Percentiles rank a stretch among this genome's conserved stretches.
phyloP scores from a whole-genome alignment of 2,113 vertebrate species.

The Butorides virescens region DNA sequence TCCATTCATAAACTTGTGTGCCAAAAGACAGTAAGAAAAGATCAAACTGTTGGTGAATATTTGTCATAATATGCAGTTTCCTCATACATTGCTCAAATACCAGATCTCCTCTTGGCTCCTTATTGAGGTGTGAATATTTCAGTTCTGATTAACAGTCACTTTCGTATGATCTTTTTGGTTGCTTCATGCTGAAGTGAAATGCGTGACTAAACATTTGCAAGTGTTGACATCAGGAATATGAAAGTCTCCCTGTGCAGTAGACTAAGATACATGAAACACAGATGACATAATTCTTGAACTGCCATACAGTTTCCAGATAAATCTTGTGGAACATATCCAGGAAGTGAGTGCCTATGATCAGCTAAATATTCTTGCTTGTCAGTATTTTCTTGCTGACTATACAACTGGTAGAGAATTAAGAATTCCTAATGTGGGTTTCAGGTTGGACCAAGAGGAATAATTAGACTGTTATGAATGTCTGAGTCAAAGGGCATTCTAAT shows the following conservation, averaged over 20 bases:
- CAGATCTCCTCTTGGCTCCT: conserved; percentile 1
- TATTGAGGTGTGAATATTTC: conserved; percentile 8
- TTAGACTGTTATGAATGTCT: neutral
- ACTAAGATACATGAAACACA: neutral
- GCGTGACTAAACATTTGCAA: neutral
- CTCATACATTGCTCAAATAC: neutral
- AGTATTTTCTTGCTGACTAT: neutral
- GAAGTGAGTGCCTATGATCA: neutral
- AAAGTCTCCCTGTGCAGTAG: neutral
- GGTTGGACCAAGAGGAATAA: neutral
- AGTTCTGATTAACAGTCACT: neutral
- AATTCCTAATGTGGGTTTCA: neutral
- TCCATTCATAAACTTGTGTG: neutral
- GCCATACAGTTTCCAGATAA: neutral
- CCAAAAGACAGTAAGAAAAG: neutral
- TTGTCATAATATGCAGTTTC: neutral
- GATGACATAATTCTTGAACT: conserved; percentile 9
- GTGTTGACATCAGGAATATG: neutral
- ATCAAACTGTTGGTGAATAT: neutral
- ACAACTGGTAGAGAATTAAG: neutral
- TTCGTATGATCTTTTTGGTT: neutral
- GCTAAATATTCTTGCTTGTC: neutral
- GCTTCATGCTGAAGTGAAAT: neutral
- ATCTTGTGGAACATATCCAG: neutral
- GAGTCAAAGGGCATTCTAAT: neutral